These are phyloP conservation scores for Sebastes aleutianus DNA, from an alignment of 2,797 vertebrate genomes.

Conservation along the genomic window DNA sequence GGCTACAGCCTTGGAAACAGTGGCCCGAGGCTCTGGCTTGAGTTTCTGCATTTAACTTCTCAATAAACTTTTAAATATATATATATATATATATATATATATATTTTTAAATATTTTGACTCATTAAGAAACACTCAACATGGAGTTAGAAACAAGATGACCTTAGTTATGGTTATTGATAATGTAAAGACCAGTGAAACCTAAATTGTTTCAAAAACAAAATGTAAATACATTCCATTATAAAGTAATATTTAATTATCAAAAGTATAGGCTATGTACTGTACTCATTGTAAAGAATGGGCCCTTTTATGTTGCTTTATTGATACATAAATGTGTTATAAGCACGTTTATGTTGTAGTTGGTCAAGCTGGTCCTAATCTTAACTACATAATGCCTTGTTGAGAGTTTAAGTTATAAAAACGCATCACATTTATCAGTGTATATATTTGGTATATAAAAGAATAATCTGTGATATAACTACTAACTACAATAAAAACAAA, in stretches of 20 bases:
- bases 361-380: neutral
- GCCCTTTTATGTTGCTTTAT: neutral
- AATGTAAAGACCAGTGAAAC: neutral
- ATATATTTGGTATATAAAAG: neutral
- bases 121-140: neutral
- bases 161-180: neutral
- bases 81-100: neutral
- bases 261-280: neutral
- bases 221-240: neutral
- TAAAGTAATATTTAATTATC: neutral
- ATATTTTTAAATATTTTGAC: neutral
- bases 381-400: neutral
- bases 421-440: neutral
- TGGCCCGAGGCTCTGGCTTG: constrained; percentile 26
- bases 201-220: neutral
- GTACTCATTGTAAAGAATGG: neutral
- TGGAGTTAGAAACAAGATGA: neutral
- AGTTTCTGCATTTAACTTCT: constrained; percentile 23
- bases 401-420: neutral
- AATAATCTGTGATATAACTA: neutral
- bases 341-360: neutral
- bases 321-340: neutral
- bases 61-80: constrained; percentile 8
- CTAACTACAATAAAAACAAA: neutral
- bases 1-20: constrained; percentile 35